Evolutionary conservation across 2,797 vertebrate species (phyloP).

Genomic region (Ibycter americanus): DNA sequence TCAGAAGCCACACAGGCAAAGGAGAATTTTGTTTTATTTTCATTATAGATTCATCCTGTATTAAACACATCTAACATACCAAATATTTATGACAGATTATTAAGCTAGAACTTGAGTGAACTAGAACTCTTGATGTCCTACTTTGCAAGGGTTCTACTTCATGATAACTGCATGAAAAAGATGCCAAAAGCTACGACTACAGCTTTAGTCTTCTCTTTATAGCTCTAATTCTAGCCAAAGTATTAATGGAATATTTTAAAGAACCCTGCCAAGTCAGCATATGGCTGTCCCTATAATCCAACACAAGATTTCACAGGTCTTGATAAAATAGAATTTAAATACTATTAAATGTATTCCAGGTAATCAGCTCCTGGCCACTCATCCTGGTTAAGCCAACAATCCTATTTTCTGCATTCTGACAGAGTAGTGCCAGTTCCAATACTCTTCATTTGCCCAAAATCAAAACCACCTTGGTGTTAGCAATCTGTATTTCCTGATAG

Average conservation of each 20-base stretch:
- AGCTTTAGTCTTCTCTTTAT: not conserved
- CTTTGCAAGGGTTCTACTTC: not conserved
- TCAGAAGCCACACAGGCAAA: not conserved
- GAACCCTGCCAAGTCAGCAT: not conserved
- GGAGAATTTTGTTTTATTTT: not conserved
- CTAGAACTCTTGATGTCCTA: not conserved
- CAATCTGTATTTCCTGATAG: not conserved
- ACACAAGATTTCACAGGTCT: not conserved
- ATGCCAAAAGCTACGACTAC: not conserved
- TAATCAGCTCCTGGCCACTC: not conserved
- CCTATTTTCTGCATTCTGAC: not conserved
- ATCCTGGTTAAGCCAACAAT: conserved; percentile 2
- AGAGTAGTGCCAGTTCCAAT: not conserved
- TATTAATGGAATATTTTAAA: not conserved
- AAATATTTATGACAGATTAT: not conserved
- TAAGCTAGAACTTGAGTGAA: not conserved
- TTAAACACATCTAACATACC: not conserved
- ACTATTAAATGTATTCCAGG: not conserved
- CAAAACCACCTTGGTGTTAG: not conserved
- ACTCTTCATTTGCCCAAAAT: not conserved
- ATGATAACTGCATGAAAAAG: not conserved
- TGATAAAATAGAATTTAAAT: conserved; percentile 4
- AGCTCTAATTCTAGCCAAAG: not conserved
- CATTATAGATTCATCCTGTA: not conserved
- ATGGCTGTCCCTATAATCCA: not conserved